These are phyloP conservation scores for Egretta garzetta DNA, from an alignment of 2,113 vertebrate species.

Conservation along the genomic window DNA sequence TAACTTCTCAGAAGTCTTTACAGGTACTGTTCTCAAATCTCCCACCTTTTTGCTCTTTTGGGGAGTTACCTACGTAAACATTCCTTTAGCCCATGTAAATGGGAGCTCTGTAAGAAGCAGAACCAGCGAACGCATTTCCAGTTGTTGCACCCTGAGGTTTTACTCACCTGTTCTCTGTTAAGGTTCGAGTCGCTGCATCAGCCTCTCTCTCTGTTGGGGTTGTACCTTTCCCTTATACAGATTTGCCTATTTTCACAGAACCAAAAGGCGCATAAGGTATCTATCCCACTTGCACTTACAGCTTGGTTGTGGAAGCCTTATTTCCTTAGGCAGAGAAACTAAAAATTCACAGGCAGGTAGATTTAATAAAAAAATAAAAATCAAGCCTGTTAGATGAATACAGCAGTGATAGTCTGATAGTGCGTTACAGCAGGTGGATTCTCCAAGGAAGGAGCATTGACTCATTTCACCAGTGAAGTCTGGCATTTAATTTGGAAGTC, in stretches of 20 bases:
- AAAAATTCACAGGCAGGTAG: background rate
- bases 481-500: background rate
- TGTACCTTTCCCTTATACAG: background rate
- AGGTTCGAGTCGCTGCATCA: background rate
- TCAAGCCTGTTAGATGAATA: background rate
- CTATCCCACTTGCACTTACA: background rate
- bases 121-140: background rate
- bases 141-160: background rate
- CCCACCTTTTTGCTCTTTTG: background rate
- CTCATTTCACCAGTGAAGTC: background rate
- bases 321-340: background rate
- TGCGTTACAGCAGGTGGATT: background rate
- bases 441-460: background rate
- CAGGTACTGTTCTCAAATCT: background rate
- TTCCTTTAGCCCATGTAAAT: background rate
- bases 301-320: background rate
- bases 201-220: background rate
- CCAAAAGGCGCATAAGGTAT: fast-evolving
- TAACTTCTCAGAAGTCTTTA: background rate
- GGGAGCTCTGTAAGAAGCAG: background rate
- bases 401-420: background rate
- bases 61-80: background rate
- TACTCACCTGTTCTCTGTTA: background rate
- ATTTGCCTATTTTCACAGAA: background rate
- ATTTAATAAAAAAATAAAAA: background rate